Conservation (phyloP, 2,888 invertebrate genomes). For the Dynastes tityus region DNA sequence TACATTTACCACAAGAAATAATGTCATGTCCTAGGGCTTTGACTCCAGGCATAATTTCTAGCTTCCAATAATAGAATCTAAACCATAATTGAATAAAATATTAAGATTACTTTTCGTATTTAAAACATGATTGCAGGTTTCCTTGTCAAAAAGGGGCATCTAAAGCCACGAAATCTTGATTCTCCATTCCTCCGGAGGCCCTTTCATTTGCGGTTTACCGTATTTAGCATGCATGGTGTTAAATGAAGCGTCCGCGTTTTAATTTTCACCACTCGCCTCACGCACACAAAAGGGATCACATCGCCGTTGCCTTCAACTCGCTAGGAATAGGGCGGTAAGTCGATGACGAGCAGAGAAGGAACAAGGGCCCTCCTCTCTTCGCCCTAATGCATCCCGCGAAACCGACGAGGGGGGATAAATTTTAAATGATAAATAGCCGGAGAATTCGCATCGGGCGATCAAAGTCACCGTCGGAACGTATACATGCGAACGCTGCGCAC, state of each 20-base stretch:
- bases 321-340: neutral
- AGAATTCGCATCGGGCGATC: constrained; percentile 34
- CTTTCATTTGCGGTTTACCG: constrained; percentile 30
- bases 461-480: constrained; percentile 17
- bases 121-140: too few species aligned
- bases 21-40: too few species aligned
- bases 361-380: neutral
- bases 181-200: neutral
- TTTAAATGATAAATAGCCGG: constrained; percentile 43
- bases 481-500: neutral
- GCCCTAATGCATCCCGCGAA: neutral
- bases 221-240: constrained; percentile 23
- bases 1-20: too few species aligned
- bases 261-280: constrained; percentile 20
- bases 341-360: neutral
- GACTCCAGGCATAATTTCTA: too few species aligned
- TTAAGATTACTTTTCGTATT: too few species aligned
- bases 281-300: constrained; percentile 10
- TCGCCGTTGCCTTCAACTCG: neutral
- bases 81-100: too few species aligned
- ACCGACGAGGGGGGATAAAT: constrained; percentile 27
- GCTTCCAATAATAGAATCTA: too few species aligned
- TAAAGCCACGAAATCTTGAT: neutral
- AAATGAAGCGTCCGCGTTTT: constrained; percentile 35
- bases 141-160: too few species aligned